Base-by-base conservation (phyloP, 2,113 vertebrate species). In the Falco punctatus region DNA sequence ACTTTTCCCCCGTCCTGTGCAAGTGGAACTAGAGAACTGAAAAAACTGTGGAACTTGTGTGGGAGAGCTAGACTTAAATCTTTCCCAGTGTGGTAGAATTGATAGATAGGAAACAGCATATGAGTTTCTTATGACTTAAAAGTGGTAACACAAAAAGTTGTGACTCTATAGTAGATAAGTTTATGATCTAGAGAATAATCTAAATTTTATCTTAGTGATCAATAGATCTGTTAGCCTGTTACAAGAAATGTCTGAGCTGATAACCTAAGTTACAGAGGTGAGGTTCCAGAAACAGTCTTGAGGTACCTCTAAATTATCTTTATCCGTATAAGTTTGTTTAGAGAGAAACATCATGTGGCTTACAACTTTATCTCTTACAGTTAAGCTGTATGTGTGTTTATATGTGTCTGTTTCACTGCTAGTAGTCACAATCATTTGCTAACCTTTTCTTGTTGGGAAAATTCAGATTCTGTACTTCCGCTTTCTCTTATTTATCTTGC, bases 1-100 rank as follows among this genome's bases (percentile, higher is more conserved):
- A 40, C 33, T 8, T 73, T 44, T 9, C 8, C 12, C 3, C 14
- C 0, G 0, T 5, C 18, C 15, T 1, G 1, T 72, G 44, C n/a
- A 44, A 59, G 48, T 59, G 23, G 49, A 89, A 72, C 5, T 10
- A 61, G 20, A 38, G 58, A 69, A 54, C 27, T 35, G 33, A 51
- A 87, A 64, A 61, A 55, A 18, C 14, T 1, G 0, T 3, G 30
- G 20, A 81, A 38, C 10, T 17, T 62, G 26, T 52, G 6, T 26
- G 44, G 35, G n/a, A 62, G 12, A 81, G 18, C 32, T 52, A 19
- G 65, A 33, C 21, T 38, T 61, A 28, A 40, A 15, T 44, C 30
- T 80, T 90, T 54, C 30, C 18, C 5, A 24, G 1, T n/a, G 22
- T 51, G 30, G 14, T 11, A n/a, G 46, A 90, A 44, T 23, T 20